Conservation (phyloP, 1,140 invertebrate species). For the Mycetomoellerius zeteki region DNA sequence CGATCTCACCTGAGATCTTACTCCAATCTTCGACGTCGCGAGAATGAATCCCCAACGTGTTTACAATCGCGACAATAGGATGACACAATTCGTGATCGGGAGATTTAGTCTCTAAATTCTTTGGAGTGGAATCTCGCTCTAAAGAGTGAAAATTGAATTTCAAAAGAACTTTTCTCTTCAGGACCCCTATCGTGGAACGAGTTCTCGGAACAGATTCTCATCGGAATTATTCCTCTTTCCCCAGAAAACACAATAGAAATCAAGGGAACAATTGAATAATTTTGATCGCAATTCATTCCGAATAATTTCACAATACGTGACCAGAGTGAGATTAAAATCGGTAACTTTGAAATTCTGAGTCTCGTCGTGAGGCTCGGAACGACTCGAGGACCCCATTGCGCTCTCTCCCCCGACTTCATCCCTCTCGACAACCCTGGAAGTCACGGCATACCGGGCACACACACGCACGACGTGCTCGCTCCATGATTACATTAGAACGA, state of each 20-base stretch:
- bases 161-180: too few species aligned
- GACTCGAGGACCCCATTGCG: background rate
- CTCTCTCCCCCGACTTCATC: background rate
- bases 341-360: background rate
- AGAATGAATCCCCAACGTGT: background rate
- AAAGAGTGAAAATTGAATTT: too few species aligned
- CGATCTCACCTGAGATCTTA: constrained; percentile 14
- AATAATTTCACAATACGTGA: background rate
- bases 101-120: too few species aligned
- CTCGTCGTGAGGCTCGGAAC: background rate
- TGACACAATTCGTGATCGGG: background rate
- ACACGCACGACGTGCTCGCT: background rate
- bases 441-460: background rate
- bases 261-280: too few species aligned
- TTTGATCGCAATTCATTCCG: too few species aligned
- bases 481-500: background rate
- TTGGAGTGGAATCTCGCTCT: too few species aligned
- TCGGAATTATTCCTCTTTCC: too few species aligned
- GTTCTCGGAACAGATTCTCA: too few species aligned
- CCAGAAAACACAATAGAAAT: too few species aligned
- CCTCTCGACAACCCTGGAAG: background rate
- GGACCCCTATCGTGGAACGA: too few species aligned
- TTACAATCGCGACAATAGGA: background rate
- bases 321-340: too few species aligned
- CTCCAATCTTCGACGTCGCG: background rate